These are phyloP conservation scores for Chaetorhynchus papuensis DNA, from an alignment of 2,113 vertebrate genomes.

Conservation along the genomic window DNA sequence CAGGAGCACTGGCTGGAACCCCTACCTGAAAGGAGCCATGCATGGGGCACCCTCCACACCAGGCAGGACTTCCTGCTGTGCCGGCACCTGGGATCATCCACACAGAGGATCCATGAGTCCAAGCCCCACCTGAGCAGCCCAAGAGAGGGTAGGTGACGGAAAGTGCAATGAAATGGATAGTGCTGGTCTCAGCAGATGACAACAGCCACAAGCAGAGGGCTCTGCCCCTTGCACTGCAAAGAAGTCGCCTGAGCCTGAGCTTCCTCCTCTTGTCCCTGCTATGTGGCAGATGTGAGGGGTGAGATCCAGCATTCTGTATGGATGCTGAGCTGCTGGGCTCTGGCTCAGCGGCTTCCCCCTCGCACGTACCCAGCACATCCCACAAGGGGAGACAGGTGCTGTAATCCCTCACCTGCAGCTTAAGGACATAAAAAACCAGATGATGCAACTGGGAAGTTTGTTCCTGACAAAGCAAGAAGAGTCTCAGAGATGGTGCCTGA, in stretches of 20 bases:
- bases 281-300: background rate
- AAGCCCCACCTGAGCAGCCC: background rate
- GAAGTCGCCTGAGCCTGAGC: background rate
- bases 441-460: background rate
- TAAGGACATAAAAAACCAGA: background rate
- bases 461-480: background rate
- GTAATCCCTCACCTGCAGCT: background rate
- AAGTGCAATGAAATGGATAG: background rate
- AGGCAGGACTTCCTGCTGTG: background rate
- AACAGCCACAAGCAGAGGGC: background rate
- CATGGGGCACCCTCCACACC: background rate
- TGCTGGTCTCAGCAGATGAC: background rate
- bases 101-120: background rate
- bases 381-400: background rate
- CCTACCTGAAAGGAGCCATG: background rate
- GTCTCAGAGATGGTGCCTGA: background rate
- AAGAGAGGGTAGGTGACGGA: background rate
- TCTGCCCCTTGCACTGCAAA: background rate
- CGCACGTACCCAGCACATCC: rapidly evolving
- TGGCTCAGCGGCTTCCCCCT: background rate
- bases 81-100: background rate
- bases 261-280: background rate
- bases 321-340: background rate
- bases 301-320: background rate
- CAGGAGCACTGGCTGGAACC: background rate